Evolutionary conservation across 2,888 invertebrate species (phyloP), one percentile per base, ranked within the genome.

Genomic region (Ormia ochracea): DNA sequence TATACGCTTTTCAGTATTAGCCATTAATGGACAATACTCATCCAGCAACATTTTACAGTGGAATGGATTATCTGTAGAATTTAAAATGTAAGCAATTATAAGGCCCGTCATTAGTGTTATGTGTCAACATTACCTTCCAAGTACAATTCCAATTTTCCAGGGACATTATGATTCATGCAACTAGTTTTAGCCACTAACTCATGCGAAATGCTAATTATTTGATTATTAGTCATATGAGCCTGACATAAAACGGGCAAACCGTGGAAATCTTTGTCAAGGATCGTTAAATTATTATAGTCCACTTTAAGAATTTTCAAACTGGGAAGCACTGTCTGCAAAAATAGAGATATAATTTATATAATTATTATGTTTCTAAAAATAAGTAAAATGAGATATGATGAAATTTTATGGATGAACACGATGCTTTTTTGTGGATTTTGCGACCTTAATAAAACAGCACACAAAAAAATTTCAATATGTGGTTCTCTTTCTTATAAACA

Each of bases 171-270:
- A 77, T 94, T 93, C 79, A 92, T 94, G 88, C 96, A 96, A 83
- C 94, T 92, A 1, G 96, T 95, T 87, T 95, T 94, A 23, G 94
- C 92, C 1, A 95, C 95, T 54, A 96, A 90, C 85, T 95, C 95
- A 63, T 93, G 92, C 68, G 94, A 94, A 23, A 96, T 91, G 6
- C 92, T 91, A 63, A 92, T 91, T 81, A 96, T 96, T 85, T 92
- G 92, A 88, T 96, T 96, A 85, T 93, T 92, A 3, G 94, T 94
- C 50, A 96, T 90, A 88, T 96, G 95, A 2, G 95, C 96, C 88
- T 93, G 92, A 86, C 96, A 96, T 7, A 96, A 91, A 2, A 94
- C 93, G 0, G 96, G 96, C 80, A 96, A 90, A 1, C 96, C 96
- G 84, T 95, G 94, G 88, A 96, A 96, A 87, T 96, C 96, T 85